Conservation (phyloP, 2,888 invertebrate species). For the Gisinianus flammeolus region DNA sequence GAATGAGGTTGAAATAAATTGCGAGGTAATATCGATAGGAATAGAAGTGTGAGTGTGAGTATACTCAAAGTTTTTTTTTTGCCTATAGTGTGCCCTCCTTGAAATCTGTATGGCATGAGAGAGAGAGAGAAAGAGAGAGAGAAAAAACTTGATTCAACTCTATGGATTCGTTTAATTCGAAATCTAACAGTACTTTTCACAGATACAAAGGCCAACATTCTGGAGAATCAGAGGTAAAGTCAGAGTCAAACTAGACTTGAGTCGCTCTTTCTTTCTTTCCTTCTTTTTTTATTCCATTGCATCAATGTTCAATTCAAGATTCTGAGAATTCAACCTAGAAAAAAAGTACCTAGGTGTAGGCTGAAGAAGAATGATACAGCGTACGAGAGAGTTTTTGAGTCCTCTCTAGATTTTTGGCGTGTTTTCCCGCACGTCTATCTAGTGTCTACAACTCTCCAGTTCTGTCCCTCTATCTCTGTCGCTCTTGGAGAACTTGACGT, state of each 20-base stretch:
- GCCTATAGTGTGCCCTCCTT: background rate
- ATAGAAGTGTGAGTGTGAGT: background rate
- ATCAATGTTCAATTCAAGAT: background rate
- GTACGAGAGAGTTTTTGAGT: too few relatives aligned
- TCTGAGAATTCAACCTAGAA: too few relatives aligned
- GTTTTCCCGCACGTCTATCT: background rate
- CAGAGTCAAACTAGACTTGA: background rate
- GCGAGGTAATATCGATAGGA: background rate
- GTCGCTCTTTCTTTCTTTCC: too few relatives aligned
- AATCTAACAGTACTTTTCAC: background rate
- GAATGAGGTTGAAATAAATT: slow-evolving; percentile 11
- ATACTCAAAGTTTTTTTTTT: background rate
- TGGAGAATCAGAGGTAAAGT: background rate
- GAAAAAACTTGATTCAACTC: background rate
- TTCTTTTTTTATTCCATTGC: too few relatives aligned
- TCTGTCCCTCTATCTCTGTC: too few relatives aligned
- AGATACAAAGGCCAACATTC: background rate
- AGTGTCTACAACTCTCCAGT: too few relatives aligned
- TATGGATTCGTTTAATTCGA: background rate
- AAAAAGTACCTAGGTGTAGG: background rate
- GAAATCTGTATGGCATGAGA: background rate
- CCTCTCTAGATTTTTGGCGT: too few relatives aligned
- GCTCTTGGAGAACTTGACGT: background rate
- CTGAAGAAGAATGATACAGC: background rate
- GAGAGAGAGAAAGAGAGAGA: background rate